Evolutionary conservation across 2,888 invertebrate genomes (phyloP), one percentile per base, ranked within the genome.

Genomic region (Apocheima hispidaria): DNA sequence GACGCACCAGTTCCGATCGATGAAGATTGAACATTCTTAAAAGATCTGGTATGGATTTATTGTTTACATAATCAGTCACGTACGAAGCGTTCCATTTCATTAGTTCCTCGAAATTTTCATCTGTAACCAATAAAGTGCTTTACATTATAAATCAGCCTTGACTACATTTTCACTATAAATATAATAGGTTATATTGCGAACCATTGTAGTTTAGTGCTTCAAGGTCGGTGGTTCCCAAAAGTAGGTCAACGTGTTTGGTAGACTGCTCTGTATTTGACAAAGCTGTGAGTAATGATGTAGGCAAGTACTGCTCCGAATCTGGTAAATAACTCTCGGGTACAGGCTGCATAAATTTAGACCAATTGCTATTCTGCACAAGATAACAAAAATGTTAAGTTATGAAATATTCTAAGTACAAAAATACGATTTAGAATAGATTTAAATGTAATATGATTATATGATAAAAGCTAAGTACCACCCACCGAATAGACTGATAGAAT

Each of bases 221-320:
- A 68, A 95, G 94, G 72, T 94, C 94, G n/a, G 94, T 94, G 51
- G 95, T 93, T 20, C 96, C 96, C 50, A 95, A 92, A 55, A 96
- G 84, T 44, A 96, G 84, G 26, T 96, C 95, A 14, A 96, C 93
- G 80, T 94, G 94, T 57, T 92, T 83, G 71, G 90, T 93, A 60
- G 91, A 86, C 58, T 94, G 79, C 54, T 82, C 83, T 55, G 91
- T 82, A 48, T 94, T 83, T n/a, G 93, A 88, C 26, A 96, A 81
- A 40, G 94, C 93, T 61, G 85, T 83, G 30, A 87, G 76, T 33
- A 95, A 93, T 62, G 94, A 88, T 59, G 83, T 74, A 5, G 95
- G 94, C 68, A 95, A 86, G 78, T 95, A 95, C 74, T 94, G 94
- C 72, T 95, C 94, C 4, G 93, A 88, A 63, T 91, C 90, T 43